Conservation (phyloP, 2,113 vertebrate genomes). For the Notothenia coriiceps region DNA sequence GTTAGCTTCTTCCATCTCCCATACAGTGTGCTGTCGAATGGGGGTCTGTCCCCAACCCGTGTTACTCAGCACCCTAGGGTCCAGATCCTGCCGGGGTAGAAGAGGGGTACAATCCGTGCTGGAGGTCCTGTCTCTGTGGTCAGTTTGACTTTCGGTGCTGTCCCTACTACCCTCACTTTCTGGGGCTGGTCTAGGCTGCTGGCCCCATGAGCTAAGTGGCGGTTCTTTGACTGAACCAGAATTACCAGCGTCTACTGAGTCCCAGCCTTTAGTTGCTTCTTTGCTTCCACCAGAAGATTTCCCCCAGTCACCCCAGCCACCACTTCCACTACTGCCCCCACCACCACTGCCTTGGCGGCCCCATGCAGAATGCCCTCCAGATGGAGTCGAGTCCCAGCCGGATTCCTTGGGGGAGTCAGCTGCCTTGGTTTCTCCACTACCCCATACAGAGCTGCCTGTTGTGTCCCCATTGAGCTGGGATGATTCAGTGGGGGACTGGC, state of each 20-base stretch:
- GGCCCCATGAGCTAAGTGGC: slow-evolving; percentile 87
- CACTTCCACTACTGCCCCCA: slow-evolving; percentile 82
- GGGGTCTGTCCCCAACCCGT: slow-evolving; percentile 98
- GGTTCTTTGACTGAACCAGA: slow-evolving; percentile 79
- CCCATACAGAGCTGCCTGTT: slow-evolving; percentile 90
- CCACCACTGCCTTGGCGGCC: slow-evolving; percentile 87
- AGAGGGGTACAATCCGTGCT: slow-evolving; percentile 83
- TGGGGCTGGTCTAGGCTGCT: slow-evolving; percentile 84
- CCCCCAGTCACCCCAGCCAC: slow-evolving; percentile 88
- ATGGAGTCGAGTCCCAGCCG: slow-evolving; percentile 91
- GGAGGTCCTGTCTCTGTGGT: slow-evolving; percentile 84
- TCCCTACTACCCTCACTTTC: slow-evolving; percentile 93
- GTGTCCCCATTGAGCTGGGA: slow-evolving; percentile 82
- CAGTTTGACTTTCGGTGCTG: slow-evolving; percentile 85
- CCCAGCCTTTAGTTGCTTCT: slow-evolving; percentile 92
- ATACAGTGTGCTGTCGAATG: slow-evolving; percentile 96
- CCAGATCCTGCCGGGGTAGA: slow-evolving; percentile 93
- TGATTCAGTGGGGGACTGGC: slow-evolving; percentile 92
- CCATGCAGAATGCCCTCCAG: slow-evolving; percentile 90
- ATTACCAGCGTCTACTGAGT: slow-evolving; percentile 77
- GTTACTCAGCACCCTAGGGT: slow-evolving; percentile 96
- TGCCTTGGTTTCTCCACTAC: slow-evolving; percentile 88
- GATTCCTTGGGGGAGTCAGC: slow-evolving; percentile 82
- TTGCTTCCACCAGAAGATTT: slow-evolving; percentile 78
- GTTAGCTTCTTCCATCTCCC: slow-evolving; percentile 96